Evolutionary conservation across 2,888 invertebrate genomes (phyloP).

Genomic region (Hirudinaria manillensis): DNA sequence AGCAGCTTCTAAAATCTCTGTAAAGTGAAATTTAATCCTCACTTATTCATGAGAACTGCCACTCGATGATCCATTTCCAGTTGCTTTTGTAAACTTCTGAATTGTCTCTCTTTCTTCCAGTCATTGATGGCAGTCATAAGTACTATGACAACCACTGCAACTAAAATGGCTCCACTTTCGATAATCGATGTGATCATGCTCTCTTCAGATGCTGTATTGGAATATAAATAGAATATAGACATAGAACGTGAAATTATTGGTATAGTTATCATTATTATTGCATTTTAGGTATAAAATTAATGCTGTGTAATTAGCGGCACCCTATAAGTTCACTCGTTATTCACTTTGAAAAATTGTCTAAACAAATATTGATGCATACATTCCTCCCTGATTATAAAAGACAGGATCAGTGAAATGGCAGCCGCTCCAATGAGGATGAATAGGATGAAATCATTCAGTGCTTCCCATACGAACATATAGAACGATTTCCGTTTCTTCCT

Average conservation of each 20-base stretch:
- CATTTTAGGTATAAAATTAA: too few species aligned
- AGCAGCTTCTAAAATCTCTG: too few species aligned
- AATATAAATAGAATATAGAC: too few species aligned
- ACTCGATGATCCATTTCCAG: conserved; percentile 18
- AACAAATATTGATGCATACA: too few species aligned
- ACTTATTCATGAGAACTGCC: background rate
- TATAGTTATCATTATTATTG: too few species aligned
- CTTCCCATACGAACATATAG: conserved; percentile 96
- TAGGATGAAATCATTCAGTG: conserved; percentile 95
- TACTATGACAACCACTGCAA: conserved; percentile 29
- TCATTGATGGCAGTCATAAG: conserved; percentile 28
- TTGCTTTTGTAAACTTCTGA: conserved; percentile 19
- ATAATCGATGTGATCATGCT: conserved; percentile 12
- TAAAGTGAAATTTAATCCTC: background rate
- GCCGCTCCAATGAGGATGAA: conserved; percentile 98
- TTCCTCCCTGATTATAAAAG: conserved; percentile 55
- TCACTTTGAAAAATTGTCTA: too few species aligned
- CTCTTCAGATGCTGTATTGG: background rate
- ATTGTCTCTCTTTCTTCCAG: conserved; percentile 32
- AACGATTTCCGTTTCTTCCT: conserved; percentile 70
- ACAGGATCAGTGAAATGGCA: conserved; percentile 91
- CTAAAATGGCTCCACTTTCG: conserved; percentile 25
- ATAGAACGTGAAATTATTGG: too few species aligned
- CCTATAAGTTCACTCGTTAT: too few species aligned
- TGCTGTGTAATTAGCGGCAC: too few species aligned